Evolutionary conservation across 2,113 vertebrate species (phyloP).

Genomic region (Vidua chalybeata): DNA sequence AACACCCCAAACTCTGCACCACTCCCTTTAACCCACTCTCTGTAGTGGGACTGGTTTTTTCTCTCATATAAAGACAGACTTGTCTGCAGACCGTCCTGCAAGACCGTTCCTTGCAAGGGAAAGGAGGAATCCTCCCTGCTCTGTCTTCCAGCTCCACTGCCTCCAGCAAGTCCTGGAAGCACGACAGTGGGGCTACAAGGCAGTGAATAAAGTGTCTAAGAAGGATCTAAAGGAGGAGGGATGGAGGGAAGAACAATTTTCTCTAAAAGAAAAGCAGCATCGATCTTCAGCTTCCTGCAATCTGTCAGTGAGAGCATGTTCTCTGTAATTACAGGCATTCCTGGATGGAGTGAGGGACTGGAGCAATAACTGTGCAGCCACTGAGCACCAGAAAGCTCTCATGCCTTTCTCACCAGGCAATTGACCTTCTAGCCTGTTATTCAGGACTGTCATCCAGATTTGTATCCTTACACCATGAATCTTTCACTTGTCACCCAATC

Average conservation of each 20-base stretch:
- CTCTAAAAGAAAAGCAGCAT: background rate
- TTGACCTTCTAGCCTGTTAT: constrained; percentile 26
- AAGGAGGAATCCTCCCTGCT: background rate
- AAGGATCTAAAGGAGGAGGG: background rate
- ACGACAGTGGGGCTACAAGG: background rate
- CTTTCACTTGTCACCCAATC: background rate
- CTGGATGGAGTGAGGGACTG: background rate
- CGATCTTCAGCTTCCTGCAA: constrained; percentile 1
- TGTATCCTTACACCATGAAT: constrained; percentile 2
- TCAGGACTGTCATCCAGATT: constrained; percentile 16
- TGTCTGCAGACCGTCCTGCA: background rate
- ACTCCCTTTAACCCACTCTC: background rate
- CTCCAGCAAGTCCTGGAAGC: background rate
- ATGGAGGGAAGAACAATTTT: background rate
- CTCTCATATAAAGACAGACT: background rate
- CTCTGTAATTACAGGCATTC: constrained; percentile 53
- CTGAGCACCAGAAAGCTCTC: background rate
- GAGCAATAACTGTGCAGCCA: background rate
- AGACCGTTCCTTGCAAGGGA: background rate
- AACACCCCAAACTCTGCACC: background rate
- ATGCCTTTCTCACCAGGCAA: constrained; percentile 5
- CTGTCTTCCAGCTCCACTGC: background rate
- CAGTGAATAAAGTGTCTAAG: background rate
- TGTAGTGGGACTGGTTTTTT: background rate
- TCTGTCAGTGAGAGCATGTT: constrained; percentile 2